Base-by-base conservation (phyloP, 2,797 vertebrate genomes). In the Enteromius thamalakanensis region DNA sequence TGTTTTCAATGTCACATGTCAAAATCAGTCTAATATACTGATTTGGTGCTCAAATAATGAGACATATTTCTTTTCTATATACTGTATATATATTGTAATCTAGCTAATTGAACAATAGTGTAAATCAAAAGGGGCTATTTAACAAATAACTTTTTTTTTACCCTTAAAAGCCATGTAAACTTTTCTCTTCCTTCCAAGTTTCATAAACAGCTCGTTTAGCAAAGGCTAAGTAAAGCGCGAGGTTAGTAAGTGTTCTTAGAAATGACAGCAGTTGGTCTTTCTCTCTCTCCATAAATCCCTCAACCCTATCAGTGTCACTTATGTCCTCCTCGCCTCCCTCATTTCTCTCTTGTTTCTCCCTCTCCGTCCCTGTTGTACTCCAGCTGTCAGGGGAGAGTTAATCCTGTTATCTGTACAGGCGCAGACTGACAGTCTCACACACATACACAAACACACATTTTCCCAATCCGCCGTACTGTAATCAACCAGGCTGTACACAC, bases 321-420 rank as follows among this genome's bases (percentile, higher is more conserved):
- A 87, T 87, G 86, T 86, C 78, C 87, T 86, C 82, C 82, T 80
- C 71, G 74, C 80, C 83, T 84, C 82, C 81, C 85, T 71, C 75
- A 83, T 82, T 83, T 85, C 81, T 87, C 83, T 64, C 69, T 75
- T 77, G 67, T 84, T 84, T 82, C 85, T 89, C 76, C 87, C 86
- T 68, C 77, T 78, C 82, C 71, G 45, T 87, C 89, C 82, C 89
- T 89, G 90, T 92, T 91, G 88, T 93, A 91, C 89, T 88, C 88
- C 88, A 86, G 80, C 90, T 92, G 89, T 93, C 91, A 93, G 89
- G 91, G 85, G 90, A 87, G 87, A 91, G 91, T 91, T 93, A 93
- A 94, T 95, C 92, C 93, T 87, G 92, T 94, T 94, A 93, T 94
- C 93, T 91, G 86, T 91, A 88, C 90, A 90, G 89, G 90, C 86